Conservation (phyloP, 2,113 vertebrate species). For the Natator depressus region DNA sequence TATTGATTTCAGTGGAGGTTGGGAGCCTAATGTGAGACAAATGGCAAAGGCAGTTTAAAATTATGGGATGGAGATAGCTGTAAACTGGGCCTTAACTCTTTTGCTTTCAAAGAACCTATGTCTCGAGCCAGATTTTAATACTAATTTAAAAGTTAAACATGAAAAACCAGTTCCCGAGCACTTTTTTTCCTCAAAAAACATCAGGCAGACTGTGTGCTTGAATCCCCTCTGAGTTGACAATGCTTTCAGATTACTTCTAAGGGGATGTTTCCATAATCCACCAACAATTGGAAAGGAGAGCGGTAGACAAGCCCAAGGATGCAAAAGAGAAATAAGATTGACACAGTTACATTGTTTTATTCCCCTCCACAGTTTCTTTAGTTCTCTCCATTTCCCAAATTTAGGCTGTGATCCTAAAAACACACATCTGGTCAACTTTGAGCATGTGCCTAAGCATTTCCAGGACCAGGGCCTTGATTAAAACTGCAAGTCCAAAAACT, state of each 20-base stretch:
- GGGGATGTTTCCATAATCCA: background rate
- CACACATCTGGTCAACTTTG: background rate
- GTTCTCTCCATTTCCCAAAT: background rate
- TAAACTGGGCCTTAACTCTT: background rate
- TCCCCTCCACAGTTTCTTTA: too few relatives aligned
- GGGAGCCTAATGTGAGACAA: too few relatives aligned
- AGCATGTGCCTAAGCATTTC: background rate
- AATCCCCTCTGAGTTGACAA: background rate
- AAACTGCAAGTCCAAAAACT: background rate
- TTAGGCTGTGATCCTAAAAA: background rate
- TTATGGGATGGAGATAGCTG: too few relatives aligned
- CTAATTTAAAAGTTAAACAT: background rate
- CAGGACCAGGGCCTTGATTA: background rate
- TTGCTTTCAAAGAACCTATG: background rate
- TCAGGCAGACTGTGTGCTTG: background rate
- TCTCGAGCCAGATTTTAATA: accelerated
- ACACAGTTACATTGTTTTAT: background rate
- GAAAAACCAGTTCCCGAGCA: background rate
- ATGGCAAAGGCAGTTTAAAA: too few relatives aligned
- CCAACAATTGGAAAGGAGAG: background rate
- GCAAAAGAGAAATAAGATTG: background rate
- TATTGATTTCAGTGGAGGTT: too few relatives aligned
- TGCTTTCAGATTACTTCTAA: background rate
- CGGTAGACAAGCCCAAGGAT: background rate
- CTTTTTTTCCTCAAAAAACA: background rate